Base-by-base conservation (phyloP, 2,888 invertebrate species). In the Macrophya alboannulata region DNA sequence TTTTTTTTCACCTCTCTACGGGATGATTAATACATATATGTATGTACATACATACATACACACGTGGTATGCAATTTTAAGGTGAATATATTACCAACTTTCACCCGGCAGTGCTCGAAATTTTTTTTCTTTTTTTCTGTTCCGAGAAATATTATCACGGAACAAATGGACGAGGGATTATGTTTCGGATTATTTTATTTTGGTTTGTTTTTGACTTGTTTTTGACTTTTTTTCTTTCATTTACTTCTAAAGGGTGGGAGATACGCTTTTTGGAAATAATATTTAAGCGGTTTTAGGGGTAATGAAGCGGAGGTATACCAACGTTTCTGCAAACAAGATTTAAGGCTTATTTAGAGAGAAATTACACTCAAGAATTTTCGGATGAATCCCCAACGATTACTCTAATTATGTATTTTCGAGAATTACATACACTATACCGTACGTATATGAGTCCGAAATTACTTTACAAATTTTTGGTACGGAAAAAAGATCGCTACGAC, bases 281-380 rank as follows among this genome's bases (percentile, higher is more conserved):
- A 6, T 55, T n/a, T n/a, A 55, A 55, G 55, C 55, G 55, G 55
- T 55, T 55, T 55, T 17, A 55, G 55, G 55, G 55, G 55, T 55
- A 55, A 55, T 55, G 55, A n/a, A 55, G 55, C 55, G 55, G n/a
- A n/a, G n/a, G n/a, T n/a, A 8, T 55, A 55, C 55, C 55, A 55
- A 55, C 55, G n/a, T 55, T n/a, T n/a, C 55, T n/a, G n/a, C n/a
- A 55, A 55, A n/a, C 55, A 55, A 55, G 55, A 55, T 55, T 51
- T n/a, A 55, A 8, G n/a, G n/a, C 55, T 55, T 55, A 17, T 55
- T 55, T 55, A 55, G 8, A n/a, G 55, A 55, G 55, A 55, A 55
- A 55, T 55, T 55, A 55, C 6, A 55, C 55, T n/a, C 6, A 6
- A 55, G 55, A 55, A 55, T 8, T 55, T 55, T n/a, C 8, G 8